Base-by-base conservation (phyloP, 2,888 invertebrate species). In the Andrena haemorrhoa region DNA sequence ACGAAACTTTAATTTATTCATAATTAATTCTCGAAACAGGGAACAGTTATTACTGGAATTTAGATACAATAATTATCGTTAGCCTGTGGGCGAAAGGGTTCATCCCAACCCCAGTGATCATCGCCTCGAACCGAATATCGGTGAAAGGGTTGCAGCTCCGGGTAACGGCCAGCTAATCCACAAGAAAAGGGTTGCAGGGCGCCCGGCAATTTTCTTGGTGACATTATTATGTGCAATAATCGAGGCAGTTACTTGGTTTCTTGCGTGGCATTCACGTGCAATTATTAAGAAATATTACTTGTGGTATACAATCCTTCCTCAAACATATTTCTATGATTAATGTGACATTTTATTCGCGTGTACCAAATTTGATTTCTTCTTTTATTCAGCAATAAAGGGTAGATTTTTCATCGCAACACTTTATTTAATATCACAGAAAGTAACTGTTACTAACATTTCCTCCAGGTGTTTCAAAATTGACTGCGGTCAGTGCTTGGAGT, bases 141-240 rank as follows among this genome's bases (percentile, higher is more conserved):
- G 64, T 74, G 83, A 83, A 89, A 89, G 88, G 86, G 85, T 87
- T 88, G 56, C 84, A 83, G 69, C 78, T 86, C 82, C 29, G 53
- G 77, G 64, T 78, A 83, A 87, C 69, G 80, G 82, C 81, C 82
- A 79, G 64, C 71, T 61, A 60, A 29, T 58, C 70, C 51, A 56
- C 66, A 87, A 65, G 82, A 78, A 79, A 89, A 89, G 89, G 89
- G 86, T 89, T 89, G 51, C n/a, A 61, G 58, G 86, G 77, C 87
- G 51, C 80, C 84, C 82, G 88, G 74, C 82, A 74, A 78, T 79
- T 74, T 76, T 70, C 78, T 77, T 64, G 70, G 74, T 61, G 56
- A 68, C 78, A 85, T 79, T 70, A 89, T 88, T 86, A 85, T 84
- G 79, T 76, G 71, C 69, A 85, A 90, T 90, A 85, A 88, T 90